A percentile compares a stretch with the other conserved stretches of the same genome.
Evolutionary conservation across 2,797 vertebrate species (phyloP).

Genomic region (Diceros bicornis): DNA sequence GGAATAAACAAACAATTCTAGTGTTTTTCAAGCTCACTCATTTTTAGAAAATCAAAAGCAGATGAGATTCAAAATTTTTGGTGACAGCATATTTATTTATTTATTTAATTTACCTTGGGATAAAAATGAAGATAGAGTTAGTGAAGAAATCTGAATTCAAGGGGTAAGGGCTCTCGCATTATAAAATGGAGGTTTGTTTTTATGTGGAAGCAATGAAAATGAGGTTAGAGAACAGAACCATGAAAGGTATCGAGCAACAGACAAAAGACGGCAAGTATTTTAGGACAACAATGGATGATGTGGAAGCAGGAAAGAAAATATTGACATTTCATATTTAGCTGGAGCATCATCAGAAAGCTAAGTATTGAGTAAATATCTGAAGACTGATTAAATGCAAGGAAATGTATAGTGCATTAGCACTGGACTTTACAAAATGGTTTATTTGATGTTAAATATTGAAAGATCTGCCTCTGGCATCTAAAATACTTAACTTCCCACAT

Average conservation of each 20-base stretch:
- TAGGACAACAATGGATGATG: background rate
- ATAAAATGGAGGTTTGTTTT: background rate
- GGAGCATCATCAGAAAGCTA: background rate
- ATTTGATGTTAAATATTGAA: background rate
- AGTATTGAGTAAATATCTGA: background rate
- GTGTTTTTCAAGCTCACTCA: background rate
- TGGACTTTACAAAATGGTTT: background rate
- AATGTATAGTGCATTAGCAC: background rate
- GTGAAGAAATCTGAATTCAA: constrained; percentile 6
- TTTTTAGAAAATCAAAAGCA: constrained; percentile 23
- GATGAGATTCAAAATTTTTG: background rate
- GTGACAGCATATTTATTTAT: background rate
- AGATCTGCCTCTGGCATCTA: background rate
- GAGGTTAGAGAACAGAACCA: background rate
- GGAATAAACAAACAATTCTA: background rate
- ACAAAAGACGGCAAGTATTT: background rate
- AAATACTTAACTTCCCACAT: background rate
- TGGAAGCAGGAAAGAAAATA: background rate
- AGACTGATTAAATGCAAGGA: background rate
- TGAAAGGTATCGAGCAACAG: background rate
- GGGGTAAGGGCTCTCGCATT: background rate
- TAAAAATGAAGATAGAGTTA: background rate
- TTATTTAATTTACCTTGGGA: background rate
- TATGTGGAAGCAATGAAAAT: background rate
- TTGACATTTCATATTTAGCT: background rate